Percentiles rank a stretch among this genome's conserved stretches.
phyloP scores from a whole-genome alignment of 2,888 invertebrate genomes.

The Tanypteryx hageni region DNA sequence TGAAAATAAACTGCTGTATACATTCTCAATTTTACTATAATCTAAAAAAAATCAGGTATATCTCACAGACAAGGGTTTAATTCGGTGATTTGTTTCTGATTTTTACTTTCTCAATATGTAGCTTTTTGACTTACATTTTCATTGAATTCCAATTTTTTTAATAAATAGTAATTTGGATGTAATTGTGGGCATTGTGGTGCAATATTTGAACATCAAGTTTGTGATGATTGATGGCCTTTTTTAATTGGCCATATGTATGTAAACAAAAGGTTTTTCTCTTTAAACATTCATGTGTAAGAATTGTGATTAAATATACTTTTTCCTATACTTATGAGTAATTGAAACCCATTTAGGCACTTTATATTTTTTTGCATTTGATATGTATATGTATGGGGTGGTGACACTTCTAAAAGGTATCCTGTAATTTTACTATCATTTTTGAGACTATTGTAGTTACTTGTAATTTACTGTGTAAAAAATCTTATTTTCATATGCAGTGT shows the following conservation, averaged over 20 bases:
- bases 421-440: constrained; percentile 59
- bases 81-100: constrained; percentile 32
- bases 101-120: constrained; percentile 13
- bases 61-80: constrained; percentile 20
- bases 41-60: neutral
- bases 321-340: neutral
- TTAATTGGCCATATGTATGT: constrained; percentile 31
- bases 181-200: constrained; percentile 2
- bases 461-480: constrained; percentile 64
- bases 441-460: constrained; percentile 57
- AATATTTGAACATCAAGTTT: constrained; percentile 31
- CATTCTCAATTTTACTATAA: neutral
- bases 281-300: neutral
- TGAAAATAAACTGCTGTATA: neutral
- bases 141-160: neutral
- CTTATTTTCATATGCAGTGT: constrained; percentile 58
- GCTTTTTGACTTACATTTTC: neutral
- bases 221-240: neutral
- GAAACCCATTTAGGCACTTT: constrained; percentile 16
- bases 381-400: constrained; percentile 35
- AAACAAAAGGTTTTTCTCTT: constrained; percentile 41
- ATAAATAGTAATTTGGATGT: constrained; percentile 28
- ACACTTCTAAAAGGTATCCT: constrained; percentile 29
- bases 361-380: constrained; percentile 30
- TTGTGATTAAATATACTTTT: constrained; percentile 22